Evolutionary conservation across 2,888 invertebrate genomes (phyloP).

Genomic region (Neoascia interrupta): DNA sequence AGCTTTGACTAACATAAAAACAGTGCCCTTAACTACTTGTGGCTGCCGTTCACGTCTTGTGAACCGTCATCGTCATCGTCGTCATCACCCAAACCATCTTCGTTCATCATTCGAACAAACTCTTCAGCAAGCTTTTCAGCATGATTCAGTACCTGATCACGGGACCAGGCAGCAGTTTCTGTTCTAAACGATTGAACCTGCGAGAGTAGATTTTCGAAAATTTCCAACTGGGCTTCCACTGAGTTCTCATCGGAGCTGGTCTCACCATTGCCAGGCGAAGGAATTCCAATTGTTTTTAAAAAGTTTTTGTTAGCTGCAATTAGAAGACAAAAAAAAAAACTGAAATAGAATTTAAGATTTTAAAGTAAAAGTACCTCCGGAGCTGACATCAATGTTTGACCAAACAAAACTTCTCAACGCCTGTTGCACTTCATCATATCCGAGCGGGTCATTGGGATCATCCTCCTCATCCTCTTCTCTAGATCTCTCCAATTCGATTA

Average conservation of each 20-base stretch:
- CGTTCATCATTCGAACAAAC: constrained; percentile 70
- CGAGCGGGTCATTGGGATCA: constrained; percentile 70
- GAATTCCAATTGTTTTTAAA: constrained; percentile 49
- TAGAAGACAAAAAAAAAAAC: too few species aligned
- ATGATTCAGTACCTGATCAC: constrained; percentile 71
- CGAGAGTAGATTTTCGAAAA: constrained; percentile 71
- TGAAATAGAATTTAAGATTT: too few species aligned
- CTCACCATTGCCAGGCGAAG: constrained; percentile 34
- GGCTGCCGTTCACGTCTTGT: background rate
- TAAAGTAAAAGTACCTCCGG: constrained; percentile 50
- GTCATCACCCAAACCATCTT: constrained; percentile 48
- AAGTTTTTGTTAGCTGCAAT: constrained; percentile 52
- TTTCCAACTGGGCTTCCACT: constrained; percentile 70
- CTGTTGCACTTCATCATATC: constrained; percentile 72
- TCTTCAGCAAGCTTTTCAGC: constrained; percentile 72
- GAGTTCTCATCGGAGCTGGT: constrained; percentile 59
- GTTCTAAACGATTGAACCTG: constrained; percentile 72
- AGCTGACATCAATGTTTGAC: constrained; percentile 71
- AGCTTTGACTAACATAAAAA: background rate
- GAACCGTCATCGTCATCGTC: constrained; percentile 22
- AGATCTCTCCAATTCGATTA: constrained; percentile 71
- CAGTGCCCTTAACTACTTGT: constrained; percentile 23
- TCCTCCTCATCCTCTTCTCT: constrained; percentile 71
- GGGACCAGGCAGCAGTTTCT: constrained; percentile 70
- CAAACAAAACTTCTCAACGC: constrained; percentile 71